Percentiles rank a stretch among this genome's conserved stretches.
These are phyloP conservation scores for Columba janthina DNA, from an alignment of 2,113 vertebrate species.

Conservation along the genomic window DNA sequence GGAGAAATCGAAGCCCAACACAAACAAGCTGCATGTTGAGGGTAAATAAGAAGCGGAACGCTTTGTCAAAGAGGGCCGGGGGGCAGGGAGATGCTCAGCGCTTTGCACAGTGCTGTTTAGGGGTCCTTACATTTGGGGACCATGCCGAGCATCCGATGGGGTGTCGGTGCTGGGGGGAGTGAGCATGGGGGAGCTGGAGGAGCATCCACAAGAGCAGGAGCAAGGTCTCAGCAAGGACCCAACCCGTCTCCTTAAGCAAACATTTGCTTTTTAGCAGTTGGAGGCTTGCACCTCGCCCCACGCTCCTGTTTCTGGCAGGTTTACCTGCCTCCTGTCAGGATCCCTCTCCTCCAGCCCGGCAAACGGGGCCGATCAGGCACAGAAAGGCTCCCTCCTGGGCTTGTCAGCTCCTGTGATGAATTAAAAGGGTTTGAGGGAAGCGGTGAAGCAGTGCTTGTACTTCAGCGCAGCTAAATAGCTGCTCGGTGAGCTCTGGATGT, in stretches of 20 bases:
- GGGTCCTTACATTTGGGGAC: neutral
- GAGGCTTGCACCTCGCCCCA: neutral
- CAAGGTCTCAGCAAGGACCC: neutral
- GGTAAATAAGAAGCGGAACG: neutral
- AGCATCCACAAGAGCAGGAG: neutral
- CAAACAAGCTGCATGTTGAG: accelerated
- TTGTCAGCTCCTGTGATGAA: neutral
- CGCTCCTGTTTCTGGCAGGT: neutral
- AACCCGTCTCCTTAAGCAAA: neutral
- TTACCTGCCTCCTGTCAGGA: neutral
- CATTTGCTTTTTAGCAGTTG: neutral
- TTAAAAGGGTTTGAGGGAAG: neutral
- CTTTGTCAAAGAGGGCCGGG: accelerated
- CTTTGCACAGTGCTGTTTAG: accelerated
- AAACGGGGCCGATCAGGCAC: neutral
- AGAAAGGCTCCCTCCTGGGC: neutral
- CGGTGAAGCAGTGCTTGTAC: neutral
- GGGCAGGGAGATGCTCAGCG: neutral
- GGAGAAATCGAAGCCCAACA: neutral
- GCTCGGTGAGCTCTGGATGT: no score
- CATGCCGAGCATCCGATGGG: neutral
- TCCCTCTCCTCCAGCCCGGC: neutral
- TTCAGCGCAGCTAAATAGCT: accelerated
- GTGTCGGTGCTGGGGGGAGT: no score
- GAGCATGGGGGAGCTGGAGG: neutral